These are phyloP conservation scores for Eupristina koningsbergeri DNA, from an alignment of 1,140 invertebrate genomes.

Conservation along the genomic window DNA sequence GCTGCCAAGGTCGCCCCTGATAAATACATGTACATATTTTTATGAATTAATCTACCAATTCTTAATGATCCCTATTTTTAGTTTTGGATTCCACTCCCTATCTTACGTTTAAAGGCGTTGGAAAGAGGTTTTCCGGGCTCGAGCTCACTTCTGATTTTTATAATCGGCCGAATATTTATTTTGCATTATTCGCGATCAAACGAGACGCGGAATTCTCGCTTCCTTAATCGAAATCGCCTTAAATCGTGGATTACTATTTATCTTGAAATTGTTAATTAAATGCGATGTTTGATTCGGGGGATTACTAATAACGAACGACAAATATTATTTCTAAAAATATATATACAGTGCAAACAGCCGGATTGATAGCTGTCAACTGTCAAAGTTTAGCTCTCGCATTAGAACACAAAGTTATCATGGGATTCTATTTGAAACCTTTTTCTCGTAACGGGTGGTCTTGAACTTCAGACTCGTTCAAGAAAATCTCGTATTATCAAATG, in stretches of 20 bases:
- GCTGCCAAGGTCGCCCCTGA: neutral
- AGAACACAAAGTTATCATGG: neutral
- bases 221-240: neutral
- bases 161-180: neutral
- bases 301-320: neutral
- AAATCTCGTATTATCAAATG: neutral
- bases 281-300: neutral
- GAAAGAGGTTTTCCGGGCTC: neutral
- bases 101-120: neutral
- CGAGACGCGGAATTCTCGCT: neutral
- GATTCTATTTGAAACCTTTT: neutral
- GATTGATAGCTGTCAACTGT: conserved; percentile 21
- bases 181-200: no score
- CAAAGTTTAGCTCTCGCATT: neutral
- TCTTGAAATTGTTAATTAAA: neutral
- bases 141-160: neutral
- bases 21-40: neutral
- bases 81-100: no score
- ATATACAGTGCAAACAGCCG: neutral
- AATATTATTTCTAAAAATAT: conserved; percentile 9
- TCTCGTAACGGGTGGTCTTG: neutral
- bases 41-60: neutral
- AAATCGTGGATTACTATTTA: neutral
- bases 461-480: neutral
- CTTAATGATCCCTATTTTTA: neutral